Evolutionary conservation across 2,888 invertebrate species (phyloP).

Genomic region (Cheilosia vulpina): DNA sequence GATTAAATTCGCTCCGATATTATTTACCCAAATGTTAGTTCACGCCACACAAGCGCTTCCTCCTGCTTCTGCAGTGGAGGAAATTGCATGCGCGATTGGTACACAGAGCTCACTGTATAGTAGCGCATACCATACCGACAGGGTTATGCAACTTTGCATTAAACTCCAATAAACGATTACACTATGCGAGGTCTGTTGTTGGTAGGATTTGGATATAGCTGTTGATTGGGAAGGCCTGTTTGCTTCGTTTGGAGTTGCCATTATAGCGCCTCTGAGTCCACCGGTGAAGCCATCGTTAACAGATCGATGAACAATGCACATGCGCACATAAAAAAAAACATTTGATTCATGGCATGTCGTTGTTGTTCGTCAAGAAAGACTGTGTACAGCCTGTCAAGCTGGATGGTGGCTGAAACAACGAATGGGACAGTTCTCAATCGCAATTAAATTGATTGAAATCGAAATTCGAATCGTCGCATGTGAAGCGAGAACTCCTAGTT

Average conservation of each 20-base stretch:
- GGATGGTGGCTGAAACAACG: conserved; percentile 17
- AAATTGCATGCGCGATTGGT: conserved; percentile 56
- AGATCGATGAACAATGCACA: conserved; percentile 7
- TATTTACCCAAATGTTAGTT: conserved; percentile 51
- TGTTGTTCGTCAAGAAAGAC: background rate
- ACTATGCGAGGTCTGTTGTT: conserved; percentile 21
- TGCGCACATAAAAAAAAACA: background rate
- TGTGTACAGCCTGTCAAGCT: conserved; percentile 12
- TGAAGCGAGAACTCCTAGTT: conserved; percentile 8
- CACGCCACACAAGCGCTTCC: conserved; percentile 53
- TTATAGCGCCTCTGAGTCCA: background rate
- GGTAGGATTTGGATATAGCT: conserved; percentile 16
- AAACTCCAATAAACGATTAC: conserved; percentile 60
- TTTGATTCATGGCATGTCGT: background rate
- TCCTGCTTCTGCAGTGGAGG: conserved; percentile 48
- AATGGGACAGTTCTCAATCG: conserved; percentile 62
- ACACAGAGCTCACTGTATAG: conserved; percentile 23
- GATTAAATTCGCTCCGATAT: conserved; percentile 64
- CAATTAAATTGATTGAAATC: conserved; percentile 67
- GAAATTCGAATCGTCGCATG: conserved; percentile 33
- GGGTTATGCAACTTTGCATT: conserved; percentile 61
- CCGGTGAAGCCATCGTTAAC: conserved; percentile 42
- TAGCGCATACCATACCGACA: conserved; percentile 32
- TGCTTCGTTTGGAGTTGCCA: conserved; percentile 10
- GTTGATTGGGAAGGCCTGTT: conserved; percentile 21